Percentiles rank a stretch among this genome's conserved stretches.
Conservation (phyloP, 2,113 vertebrate genomes). For the Apus apus region DNA sequence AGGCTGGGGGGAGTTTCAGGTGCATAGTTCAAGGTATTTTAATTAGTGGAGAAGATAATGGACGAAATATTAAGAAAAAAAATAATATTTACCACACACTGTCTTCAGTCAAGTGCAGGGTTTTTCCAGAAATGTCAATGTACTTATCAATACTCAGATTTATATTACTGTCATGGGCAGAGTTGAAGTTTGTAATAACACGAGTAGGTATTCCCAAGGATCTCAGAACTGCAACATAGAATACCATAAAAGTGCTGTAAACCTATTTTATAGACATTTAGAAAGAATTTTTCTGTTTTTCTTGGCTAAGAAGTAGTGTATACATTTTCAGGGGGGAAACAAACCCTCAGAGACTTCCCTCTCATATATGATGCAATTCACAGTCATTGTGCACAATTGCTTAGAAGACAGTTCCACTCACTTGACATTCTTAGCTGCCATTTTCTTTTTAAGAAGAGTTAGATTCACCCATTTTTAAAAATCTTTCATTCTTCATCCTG, state of each 20-base stretch:
- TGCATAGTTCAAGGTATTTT: background rate
- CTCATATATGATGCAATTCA: background rate
- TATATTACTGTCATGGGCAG: conserved; percentile 61
- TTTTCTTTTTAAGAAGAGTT: background rate
- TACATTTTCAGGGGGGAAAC: background rate
- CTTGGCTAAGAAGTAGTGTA: background rate
- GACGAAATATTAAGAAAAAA: background rate
- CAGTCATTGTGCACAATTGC: background rate
- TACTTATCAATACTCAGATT: conserved; percentile 66
- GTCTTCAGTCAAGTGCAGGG: conserved; percentile 31
- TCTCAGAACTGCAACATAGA: conserved; percentile 52
- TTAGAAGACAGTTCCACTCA: background rate
- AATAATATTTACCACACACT: conserved; percentile 39
- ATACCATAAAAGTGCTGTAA: background rate
- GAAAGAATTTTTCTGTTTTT: background rate
- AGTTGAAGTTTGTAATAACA: conserved; percentile 67
- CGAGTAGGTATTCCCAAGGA: conserved; percentile 67
- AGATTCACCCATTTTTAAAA: background rate
- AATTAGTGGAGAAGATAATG: background rate
- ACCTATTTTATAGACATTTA: background rate
- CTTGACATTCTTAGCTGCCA: background rate
- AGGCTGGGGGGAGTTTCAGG: background rate
- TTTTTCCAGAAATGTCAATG: conserved; percentile 59
- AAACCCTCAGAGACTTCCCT: background rate
- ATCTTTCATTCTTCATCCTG: background rate